Evolutionary conservation across 2,888 invertebrate species (phyloP).

Genomic region (Suillia variegata): DNA sequence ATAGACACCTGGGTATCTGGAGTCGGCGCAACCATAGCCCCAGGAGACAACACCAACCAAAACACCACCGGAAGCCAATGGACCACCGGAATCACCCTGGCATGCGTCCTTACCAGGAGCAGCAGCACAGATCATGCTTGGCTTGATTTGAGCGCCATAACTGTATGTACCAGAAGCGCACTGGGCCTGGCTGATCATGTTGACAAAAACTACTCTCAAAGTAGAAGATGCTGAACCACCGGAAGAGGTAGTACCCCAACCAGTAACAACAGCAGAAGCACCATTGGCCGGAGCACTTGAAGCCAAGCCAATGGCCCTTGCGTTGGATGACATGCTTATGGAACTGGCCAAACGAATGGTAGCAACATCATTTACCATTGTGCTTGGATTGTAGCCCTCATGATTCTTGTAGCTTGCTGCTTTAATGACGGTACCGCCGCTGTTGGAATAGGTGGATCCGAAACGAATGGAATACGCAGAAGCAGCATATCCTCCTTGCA

Average conservation of each 20-base stretch:
- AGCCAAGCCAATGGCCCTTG: slow-evolving; percentile 60
- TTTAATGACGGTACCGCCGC: slow-evolving; percentile 36
- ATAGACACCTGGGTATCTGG: slow-evolving; percentile 33
- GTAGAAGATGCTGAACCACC: slow-evolving; percentile 37
- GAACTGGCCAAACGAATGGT: slow-evolving; percentile 62
- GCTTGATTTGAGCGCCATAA: slow-evolving; percentile 20
- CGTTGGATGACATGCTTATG: slow-evolving; percentile 55
- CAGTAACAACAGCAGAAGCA: slow-evolving; percentile 38
- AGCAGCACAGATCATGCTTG: slow-evolving; percentile 37
- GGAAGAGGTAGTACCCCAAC: slow-evolving; percentile 43
- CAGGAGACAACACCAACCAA: slow-evolving; percentile 42
- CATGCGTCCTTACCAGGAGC: slow-evolving; percentile 30
- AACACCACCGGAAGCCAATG: slow-evolving; percentile 24
- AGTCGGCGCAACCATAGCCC: slow-evolving; percentile 37
- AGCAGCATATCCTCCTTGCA: slow-evolving; percentile 37
- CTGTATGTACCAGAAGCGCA: slow-evolving; percentile 59
- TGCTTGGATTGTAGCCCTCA: slow-evolving; percentile 57
- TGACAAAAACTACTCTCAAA: slow-evolving; percentile 61
- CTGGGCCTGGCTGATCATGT: slow-evolving; percentile 49
- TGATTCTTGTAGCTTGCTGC: slow-evolving; percentile 38
- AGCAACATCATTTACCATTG: slow-evolving; percentile 66
- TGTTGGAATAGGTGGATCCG: slow-evolving; percentile 62
- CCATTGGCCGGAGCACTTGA: slow-evolving; percentile 30
- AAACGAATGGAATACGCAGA: slow-evolving; percentile 59
- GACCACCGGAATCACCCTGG: slow-evolving; percentile 43